A percentile compares a stretch with the other conserved stretches of the same genome.
Conservation (phyloP, 1,140 invertebrate species). For the Oedothorax gibbosus region DNA sequence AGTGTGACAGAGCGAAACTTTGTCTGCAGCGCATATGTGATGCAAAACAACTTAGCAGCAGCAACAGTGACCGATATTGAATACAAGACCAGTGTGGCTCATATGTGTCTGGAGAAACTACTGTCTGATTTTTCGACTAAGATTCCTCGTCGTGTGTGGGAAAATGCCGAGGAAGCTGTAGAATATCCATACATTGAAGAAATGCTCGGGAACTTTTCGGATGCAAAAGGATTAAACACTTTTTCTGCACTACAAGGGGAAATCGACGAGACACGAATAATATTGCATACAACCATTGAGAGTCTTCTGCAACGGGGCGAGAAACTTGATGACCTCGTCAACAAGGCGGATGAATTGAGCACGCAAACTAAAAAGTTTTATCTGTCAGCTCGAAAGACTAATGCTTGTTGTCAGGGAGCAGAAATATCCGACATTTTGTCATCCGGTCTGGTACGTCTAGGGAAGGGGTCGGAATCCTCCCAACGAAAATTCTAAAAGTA, state of each 20-base stretch:
- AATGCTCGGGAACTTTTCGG: slow-evolving; percentile 86
- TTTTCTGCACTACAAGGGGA: slow-evolving; percentile 97
- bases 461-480: too few relatives aligned
- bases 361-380: slow-evolving; percentile 98
- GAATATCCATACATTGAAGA: slow-evolving; percentile 75
- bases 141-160: slow-evolving; percentile 78
- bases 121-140: slow-evolving; percentile 91
- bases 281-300: slow-evolving; percentile 97
- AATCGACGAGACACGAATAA: slow-evolving; percentile 99
- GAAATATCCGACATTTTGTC: neutral
- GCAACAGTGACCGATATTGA: slow-evolving; percentile 97
- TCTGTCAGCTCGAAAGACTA: slow-evolving; percentile 80
- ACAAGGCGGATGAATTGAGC: slow-evolving; percentile 95
- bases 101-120: slow-evolving; percentile 94
- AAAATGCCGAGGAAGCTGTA: slow-evolving; percentile 71
- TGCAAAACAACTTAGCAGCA: slow-evolving; percentile 89
- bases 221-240: slow-evolving; percentile 91
- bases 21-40: slow-evolving; percentile 96
- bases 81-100: slow-evolving; percentile 94
- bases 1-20: slow-evolving; percentile 84
- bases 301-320: slow-evolving; percentile 96
- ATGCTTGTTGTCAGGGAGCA: slow-evolving; percentile 61
- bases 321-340: slow-evolving; percentile 97
- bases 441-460: too few relatives aligned
- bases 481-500: too few relatives aligned